phyloP scores from a whole-genome alignment of 2,888 invertebrate genomes.

The Athripsodes cinereus region DNA sequence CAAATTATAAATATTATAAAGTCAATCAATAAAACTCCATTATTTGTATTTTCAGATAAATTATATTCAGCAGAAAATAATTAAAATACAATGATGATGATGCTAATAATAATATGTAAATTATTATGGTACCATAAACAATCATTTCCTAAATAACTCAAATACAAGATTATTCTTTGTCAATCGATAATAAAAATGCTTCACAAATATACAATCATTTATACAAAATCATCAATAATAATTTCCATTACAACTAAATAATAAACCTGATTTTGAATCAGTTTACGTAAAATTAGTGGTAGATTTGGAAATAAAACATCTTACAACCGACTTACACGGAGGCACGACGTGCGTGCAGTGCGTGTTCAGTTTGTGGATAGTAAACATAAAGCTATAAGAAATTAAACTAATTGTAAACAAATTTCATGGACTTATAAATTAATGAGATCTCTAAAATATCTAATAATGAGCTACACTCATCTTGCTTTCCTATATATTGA shows the following conservation, averaged over 20 bases:
- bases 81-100: no score
- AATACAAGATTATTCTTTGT: neutral
- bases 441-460: slow-evolving; percentile 26
- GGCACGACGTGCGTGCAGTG: no score
- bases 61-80: neutral
- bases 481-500: slow-evolving; percentile 4
- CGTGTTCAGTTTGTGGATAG: no score
- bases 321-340: neutral
- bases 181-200: neutral
- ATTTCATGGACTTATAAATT: slow-evolving; percentile 12
- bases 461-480: slow-evolving; percentile 20
- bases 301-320: neutral
- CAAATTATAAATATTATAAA: no score
- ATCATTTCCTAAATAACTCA: neutral
- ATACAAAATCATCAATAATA: neutral
- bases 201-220: neutral
- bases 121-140: neutral
- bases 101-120: neutral
- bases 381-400: no score
- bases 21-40: neutral
- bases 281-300: neutral
- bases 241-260: neutral
- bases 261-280: slow-evolving; percentile 1
- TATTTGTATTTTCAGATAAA: neutral
- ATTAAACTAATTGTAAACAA: no score